These are phyloP conservation scores for Drosophila lacicola DNA, from an alignment of 2,888 invertebrate genomes.

Conservation along the genomic window DNA sequence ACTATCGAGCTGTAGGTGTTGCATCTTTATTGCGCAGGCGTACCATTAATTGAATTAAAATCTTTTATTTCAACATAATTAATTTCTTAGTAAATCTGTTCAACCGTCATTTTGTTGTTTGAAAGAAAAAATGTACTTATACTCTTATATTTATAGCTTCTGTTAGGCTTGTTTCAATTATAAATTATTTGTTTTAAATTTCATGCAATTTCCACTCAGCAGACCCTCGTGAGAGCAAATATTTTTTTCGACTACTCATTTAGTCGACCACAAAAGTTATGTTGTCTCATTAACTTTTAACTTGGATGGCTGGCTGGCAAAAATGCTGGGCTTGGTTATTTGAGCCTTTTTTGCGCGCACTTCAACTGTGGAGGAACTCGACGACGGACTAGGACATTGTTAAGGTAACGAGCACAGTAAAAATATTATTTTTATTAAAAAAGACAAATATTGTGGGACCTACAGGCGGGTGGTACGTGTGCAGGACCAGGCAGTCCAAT, in stretches of 20 bases:
- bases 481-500: constrained; percentile 25
- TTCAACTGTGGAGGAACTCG: constrained; percentile 61
- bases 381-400: constrained; percentile 67
- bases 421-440: constrained; percentile 82
- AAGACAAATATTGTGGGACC: constrained; percentile 76
- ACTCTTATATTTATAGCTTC: no score
- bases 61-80: no score
- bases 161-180: no score
- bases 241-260: constrained; percentile 63
- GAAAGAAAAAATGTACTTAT: no score
- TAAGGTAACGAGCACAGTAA: constrained; percentile 76
- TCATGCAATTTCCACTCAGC: neutral
- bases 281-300: constrained; percentile 81
- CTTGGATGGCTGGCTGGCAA: constrained; percentile 54
- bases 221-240: constrained; percentile 34
- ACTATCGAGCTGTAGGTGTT: no score
- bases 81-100: no score
- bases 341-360: constrained; percentile 66
- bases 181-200: neutral
- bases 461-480: constrained; percentile 15
- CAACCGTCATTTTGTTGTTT: no score
- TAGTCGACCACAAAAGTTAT: constrained; percentile 78
- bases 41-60: no score
- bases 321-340: constrained; percentile 66
- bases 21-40: no score